Evolutionary conservation across 2,797 vertebrate genomes (phyloP).

Genomic region (Thaleichthys pacificus): DNA sequence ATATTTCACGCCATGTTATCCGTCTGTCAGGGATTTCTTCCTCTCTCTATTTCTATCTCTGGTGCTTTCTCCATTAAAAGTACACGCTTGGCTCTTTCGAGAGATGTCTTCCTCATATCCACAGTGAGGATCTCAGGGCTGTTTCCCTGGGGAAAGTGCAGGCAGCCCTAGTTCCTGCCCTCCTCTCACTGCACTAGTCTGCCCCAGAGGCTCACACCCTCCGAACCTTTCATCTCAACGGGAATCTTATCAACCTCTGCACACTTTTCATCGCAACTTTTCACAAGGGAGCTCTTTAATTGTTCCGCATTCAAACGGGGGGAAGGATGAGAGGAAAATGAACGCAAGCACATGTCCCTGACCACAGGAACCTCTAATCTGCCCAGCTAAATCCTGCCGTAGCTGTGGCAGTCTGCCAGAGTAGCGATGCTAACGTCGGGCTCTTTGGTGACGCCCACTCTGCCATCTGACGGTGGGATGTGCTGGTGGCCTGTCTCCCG

Average conservation of each 20-base stretch:
- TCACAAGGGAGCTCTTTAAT: background rate
- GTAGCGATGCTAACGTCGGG: conserved; percentile 26
- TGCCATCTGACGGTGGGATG: conserved; percentile 36
- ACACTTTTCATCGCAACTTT: conserved; percentile 31
- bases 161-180: conserved; percentile 25
- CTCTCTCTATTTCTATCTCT: conserved; percentile 21
- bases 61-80: conserved; percentile 56
- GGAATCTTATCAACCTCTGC: conserved; percentile 47
- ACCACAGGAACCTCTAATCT: conserved; percentile 31
- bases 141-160: conserved; percentile 28
- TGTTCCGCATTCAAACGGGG: conserved; percentile 39
- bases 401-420: conserved; percentile 28
- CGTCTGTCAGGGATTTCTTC: conserved; percentile 54
- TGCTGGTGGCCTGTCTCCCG: conserved; percentile 28
- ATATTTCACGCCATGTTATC: conserved; percentile 62
- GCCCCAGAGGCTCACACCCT: background rate
- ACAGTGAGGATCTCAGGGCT: conserved; percentile 37
- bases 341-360: conserved; percentile 46
- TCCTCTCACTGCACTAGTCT: too few species aligned
- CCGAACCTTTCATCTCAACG: conserved; percentile 45
- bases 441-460: conserved; percentile 38
- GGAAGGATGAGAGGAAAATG: conserved; percentile 42
- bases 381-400: conserved; percentile 24
- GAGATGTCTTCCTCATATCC: conserved; percentile 44
- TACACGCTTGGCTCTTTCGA: conserved; percentile 51